Base-by-base conservation (phyloP, 1,140 invertebrate genomes). In the Leptestheria dahalacensis region DNA sequence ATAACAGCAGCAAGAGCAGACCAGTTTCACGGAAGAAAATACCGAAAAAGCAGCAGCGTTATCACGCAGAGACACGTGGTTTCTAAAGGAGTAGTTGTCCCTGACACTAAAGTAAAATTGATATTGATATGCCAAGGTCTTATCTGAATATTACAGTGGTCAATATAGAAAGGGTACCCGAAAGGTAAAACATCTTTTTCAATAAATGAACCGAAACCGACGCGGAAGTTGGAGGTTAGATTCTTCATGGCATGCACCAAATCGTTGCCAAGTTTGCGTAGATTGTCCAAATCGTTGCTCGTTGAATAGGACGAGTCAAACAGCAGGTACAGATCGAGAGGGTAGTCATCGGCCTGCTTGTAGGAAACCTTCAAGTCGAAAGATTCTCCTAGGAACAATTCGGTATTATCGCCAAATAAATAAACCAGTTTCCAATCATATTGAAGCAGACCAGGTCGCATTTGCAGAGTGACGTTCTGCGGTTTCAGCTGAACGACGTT, bases 161-260 rank as follows among this genome's bases (percentile, higher is more conserved):
- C 0, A 46, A 62, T 50, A 15, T 60, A 61, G 1, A 3, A 26
- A 72, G 66, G 1, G 69, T 76, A 79, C 9, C 85, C 82, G 73
- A 83, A 91, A 1, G 89, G 90, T 71, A 88, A 78, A 0, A 82
- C 76, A 28, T 85, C 82, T 73, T 94, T 94, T 66, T 94, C 90
- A 1, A 92, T 82, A 74, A 92, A 94, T 59, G 84, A 88, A 3
- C 90, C 90, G 68, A 91, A 89, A 52, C 90, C 90, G 20, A 92
- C 69, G 11, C 77, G 75, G 66, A 91, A 88, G 67, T 92, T 84
- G 18, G 78, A 80, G 0, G 90, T 91, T 48, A 92, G 80, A n/a
- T 78, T 80, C 59, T 74, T 73, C 83, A 93, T 86, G 2, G 72
- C 72, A 15, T 73, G 65, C 20, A 77, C 83, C 52, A 90, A 73